Conservation (phyloP, 2,888 invertebrate species). For the Gnatocerus cornutus region DNA sequence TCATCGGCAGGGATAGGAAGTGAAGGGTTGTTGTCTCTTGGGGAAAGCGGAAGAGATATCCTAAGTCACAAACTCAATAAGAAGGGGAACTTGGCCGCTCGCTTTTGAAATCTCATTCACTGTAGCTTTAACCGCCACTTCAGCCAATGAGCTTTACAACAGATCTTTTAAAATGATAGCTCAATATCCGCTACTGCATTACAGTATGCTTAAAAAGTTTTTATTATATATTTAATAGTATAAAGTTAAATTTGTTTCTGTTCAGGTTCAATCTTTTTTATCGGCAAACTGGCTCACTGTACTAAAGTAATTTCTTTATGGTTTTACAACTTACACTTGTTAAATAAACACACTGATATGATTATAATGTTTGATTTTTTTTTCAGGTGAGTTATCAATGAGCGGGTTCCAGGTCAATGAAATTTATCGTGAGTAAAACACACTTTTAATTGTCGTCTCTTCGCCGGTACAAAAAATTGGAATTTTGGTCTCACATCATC, state of each 20-base stretch:
- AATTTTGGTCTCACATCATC: too few species aligned
- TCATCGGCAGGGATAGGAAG: constrained; percentile 29
- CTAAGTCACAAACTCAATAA: constrained; percentile 58
- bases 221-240: constrained; percentile 26
- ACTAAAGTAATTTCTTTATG: too few species aligned
- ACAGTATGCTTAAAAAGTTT: constrained; percentile 29
- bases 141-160: constrained; percentile 44
- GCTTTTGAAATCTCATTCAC: constrained; percentile 58
- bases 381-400: too few species aligned
- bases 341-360: too few species aligned
- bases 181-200: constrained; percentile 3
- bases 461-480: too few species aligned
- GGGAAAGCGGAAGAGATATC: constrained; percentile 35
- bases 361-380: too few species aligned
- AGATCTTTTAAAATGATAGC: constrained; percentile 35
- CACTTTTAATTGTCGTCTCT: too few species aligned
- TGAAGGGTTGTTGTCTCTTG: constrained; percentile 44
- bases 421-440: too few species aligned
- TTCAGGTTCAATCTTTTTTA: neutral
- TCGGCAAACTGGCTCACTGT: neutral
- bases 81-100: constrained; percentile 53
- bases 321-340: too few species aligned
- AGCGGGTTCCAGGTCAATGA: too few species aligned
- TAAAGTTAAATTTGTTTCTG: constrained; percentile 47
- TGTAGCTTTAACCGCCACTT: constrained; percentile 48